phyloP scores from a whole-genome alignment of 2,797 vertebrate genomes.

The Antrozous pallidus region DNA sequence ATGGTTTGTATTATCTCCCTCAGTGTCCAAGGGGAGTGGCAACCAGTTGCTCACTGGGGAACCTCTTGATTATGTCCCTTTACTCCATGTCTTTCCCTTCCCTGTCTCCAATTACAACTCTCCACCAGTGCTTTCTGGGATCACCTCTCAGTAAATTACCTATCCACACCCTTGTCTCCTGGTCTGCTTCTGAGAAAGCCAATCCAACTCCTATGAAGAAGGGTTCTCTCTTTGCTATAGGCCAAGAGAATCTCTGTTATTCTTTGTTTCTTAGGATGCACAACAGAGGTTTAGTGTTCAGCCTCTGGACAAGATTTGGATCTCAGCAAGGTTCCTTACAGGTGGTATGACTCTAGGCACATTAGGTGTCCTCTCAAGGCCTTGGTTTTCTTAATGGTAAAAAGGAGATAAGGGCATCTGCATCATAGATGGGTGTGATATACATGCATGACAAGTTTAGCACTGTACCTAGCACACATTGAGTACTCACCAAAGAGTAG shows the following conservation, averaged over 20 bases:
- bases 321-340: neutral
- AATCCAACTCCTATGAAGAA: neutral
- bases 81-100: neutral
- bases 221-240: neutral
- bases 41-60: neutral
- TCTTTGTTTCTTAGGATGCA: neutral
- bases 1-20: no score
- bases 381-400: neutral
- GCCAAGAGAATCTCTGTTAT: neutral
- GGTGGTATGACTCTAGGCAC: neutral
- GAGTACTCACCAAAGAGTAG: neutral
- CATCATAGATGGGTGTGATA: neutral
- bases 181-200: neutral
- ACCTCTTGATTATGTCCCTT: neutral
- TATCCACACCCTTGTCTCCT: neutral
- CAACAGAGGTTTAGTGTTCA: neutral
- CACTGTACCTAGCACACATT: neutral
- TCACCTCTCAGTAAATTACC: neutral
- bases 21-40: neutral
- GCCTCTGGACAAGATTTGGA: neutral
- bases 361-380: neutral
- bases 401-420: neutral
- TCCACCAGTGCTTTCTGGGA: neutral
- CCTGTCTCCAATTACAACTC: neutral
- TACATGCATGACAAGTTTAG: neutral